A percentile compares a stretch with the other conserved stretches of the same genome.
phyloP scores from a whole-genome alignment of 2,888 invertebrate genomes.

The Spilarctia lutea region DNA sequence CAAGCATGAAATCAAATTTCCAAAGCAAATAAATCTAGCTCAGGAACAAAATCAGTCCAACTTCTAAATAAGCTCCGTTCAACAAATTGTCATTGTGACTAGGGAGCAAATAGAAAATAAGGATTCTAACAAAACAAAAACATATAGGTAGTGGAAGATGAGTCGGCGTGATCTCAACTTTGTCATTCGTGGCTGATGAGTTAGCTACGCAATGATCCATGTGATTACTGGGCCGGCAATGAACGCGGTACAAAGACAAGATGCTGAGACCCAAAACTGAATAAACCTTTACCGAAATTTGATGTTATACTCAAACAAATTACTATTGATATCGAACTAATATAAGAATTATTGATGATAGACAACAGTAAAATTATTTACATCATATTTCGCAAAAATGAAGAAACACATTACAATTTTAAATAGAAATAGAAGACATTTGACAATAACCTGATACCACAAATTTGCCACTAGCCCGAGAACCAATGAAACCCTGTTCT shows the following conservation, averaged over 20 bases:
- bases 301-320: too few species aligned
- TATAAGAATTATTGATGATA: too few species aligned
- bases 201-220: slow-evolving; percentile 64
- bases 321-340: too few species aligned
- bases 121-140: slow-evolving; percentile 39
- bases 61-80: slow-evolving; percentile 7
- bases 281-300: neutral
- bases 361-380: too few species aligned
- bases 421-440: too few species aligned
- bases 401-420: too few species aligned
- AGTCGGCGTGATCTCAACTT: slow-evolving; percentile 56
- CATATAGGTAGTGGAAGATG: slow-evolving; percentile 49
- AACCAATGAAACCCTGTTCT: too few species aligned
- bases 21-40: slow-evolving; percentile 1
- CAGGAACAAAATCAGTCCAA: slow-evolving; percentile 13
- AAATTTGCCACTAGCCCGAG: too few species aligned
- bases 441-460: too few species aligned
- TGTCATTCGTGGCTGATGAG: slow-evolving; percentile 65
- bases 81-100: slow-evolving; percentile 12
- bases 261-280: neutral
- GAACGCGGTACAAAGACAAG: slow-evolving; percentile 27
- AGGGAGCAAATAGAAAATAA: slow-evolving; percentile 19
- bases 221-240: slow-evolving; percentile 58
- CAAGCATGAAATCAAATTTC: neutral
- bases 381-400: too few species aligned